Percentiles rank a stretch among this genome's conserved stretches.
Evolutionary conservation across 2,113 vertebrate genomes (phyloP).

Genomic region (Triplophysa rosa): DNA sequence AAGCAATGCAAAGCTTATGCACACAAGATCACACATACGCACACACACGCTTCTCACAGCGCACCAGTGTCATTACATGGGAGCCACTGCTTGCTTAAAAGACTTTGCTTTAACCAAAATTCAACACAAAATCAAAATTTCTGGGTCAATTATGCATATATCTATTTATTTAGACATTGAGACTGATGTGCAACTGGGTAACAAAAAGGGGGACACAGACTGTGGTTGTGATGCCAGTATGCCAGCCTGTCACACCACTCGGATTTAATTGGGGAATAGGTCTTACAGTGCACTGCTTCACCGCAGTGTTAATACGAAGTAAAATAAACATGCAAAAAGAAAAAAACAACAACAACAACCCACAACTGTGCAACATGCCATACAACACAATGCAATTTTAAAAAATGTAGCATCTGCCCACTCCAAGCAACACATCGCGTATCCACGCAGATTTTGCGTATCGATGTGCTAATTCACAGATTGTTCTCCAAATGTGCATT

Average conservation of each 20-base stretch:
- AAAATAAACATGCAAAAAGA: conserved; percentile 32
- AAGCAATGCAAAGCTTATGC: conserved; percentile 49
- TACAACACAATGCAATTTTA: not conserved
- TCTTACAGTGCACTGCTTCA: conserved; percentile 53
- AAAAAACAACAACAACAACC: conserved; percentile 20
- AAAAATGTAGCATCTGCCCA: not conserved
- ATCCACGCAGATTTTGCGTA: not conserved
- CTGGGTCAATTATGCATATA: conserved; percentile 14
- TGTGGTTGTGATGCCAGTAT: conserved; percentile 39
- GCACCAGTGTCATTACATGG: not conserved
- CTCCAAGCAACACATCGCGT: conserved; percentile 10
- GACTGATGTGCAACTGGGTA: not conserved
- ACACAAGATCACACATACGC: conserved; percentile 36
- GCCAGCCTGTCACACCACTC: conserved; percentile 34
- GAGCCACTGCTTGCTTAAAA: conserved; percentile 3
- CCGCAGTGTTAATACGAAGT: conserved; percentile 47
- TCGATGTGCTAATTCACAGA: conserved; percentile 58
- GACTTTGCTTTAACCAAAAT: not conserved
- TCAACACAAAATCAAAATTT: not conserved
- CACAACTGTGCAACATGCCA: not conserved
- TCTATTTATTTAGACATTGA: conserved; percentile 13
- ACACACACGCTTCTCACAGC: not conserved
- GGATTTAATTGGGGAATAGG: conserved; percentile 44
- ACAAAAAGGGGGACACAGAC: conserved; percentile 33
- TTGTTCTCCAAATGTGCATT: conserved; percentile 63